phyloP scores from a whole-genome alignment of 1,140 invertebrate species.

The Leucophenga varia region DNA sequence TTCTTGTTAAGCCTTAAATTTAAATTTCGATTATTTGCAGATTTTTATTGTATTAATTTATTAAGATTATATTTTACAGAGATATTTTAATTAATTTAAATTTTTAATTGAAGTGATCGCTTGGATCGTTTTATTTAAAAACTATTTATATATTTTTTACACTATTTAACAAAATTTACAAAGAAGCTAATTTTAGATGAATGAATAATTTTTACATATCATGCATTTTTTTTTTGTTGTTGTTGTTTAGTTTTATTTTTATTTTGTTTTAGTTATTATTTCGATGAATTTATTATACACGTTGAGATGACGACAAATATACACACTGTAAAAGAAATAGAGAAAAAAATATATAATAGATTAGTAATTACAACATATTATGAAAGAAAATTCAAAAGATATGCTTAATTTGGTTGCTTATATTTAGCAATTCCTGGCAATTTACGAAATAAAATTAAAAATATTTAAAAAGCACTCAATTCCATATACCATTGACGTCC shows the following conservation, averaged over 20 bases:
- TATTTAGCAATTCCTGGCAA: too few species aligned
- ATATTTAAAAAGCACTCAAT: neutral
- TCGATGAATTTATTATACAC: conserved; percentile 51
- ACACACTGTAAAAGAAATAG: conserved; percentile 45
- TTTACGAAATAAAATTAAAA: too few species aligned
- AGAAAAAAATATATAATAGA: neutral
- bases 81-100: too few species aligned
- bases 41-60: too few species aligned
- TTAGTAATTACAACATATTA: conserved; percentile 1
- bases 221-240: conserved; percentile 25
- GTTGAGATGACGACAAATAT: conserved; percentile 53
- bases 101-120: too few species aligned
- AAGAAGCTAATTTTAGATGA: conserved; percentile 41
- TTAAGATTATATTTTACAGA: too few species aligned
- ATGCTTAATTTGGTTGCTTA: conserved; percentile 4
- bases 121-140: too few species aligned
- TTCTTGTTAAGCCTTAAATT: too few species aligned
- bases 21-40: too few species aligned
- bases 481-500: too few species aligned
- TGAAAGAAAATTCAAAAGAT: neutral
- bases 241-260: conserved; percentile 24
- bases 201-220: conserved; percentile 23
- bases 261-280: conserved; percentile 50
- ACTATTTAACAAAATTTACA: conserved; percentile 43
- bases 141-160: conserved; percentile 28